Evolutionary conservation across 1,140 invertebrate species (phyloP).

Genomic region (Gerris buenoi): DNA sequence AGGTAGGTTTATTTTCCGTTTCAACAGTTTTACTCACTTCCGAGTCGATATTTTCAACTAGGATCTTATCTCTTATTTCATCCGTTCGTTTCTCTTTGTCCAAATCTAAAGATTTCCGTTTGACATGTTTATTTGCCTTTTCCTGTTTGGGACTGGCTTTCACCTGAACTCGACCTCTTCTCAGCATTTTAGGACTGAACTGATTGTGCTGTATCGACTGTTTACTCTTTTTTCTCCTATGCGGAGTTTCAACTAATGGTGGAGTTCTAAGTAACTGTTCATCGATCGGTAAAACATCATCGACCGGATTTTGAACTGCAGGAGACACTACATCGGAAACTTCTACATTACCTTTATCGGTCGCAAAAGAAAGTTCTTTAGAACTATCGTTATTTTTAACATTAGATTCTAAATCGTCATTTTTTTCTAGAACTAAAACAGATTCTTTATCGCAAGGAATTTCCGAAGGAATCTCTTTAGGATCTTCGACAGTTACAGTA

Average conservation of each 20-base stretch:
- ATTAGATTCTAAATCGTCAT: no score
- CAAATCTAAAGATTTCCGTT: not conserved
- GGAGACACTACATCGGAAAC: no score
- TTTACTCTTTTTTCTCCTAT: conserved; percentile 4
- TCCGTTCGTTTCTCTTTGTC: not conserved
- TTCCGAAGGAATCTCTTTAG: no score
- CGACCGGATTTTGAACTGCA: no score
- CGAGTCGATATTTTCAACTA: not conserved
- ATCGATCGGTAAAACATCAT: no score
- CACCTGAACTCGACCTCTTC: not conserved
- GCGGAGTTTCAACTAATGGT: not conserved
- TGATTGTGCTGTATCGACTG: not conserved
- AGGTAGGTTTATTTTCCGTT: not conserved
- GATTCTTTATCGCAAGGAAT: no score
- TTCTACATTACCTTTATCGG: no score
- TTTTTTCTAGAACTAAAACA: no score
- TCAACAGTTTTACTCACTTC: not conserved
- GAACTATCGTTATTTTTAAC: no score
- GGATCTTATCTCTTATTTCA: not conserved
- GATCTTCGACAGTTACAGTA: not conserved
- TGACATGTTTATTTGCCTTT: not conserved
- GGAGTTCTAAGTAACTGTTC: not conserved
- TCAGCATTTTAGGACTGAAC: conserved; percentile 8
- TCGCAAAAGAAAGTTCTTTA: no score
- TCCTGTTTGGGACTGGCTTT: not conserved